Percentiles rank a stretch among this genome's conserved stretches.
Evolutionary conservation across 2,113 vertebrate genomes (phyloP).

Genomic region (Pardalotus punctatus): DNA sequence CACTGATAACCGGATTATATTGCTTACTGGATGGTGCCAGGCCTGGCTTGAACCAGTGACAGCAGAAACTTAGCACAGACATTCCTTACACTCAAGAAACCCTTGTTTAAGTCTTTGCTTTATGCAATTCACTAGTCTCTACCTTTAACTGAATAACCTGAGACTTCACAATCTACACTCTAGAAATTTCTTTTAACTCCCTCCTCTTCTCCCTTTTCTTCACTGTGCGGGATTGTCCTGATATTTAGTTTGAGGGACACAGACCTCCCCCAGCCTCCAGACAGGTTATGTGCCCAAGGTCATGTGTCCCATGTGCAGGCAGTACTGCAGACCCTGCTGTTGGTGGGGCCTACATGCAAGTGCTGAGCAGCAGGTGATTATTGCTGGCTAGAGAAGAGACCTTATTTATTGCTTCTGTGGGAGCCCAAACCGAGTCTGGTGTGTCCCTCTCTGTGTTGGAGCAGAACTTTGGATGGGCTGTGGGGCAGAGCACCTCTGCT

Average conservation of each 20-base stretch:
- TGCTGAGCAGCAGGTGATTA: neutral
- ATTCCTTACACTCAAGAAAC: neutral
- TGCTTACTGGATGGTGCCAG: neutral
- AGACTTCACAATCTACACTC: neutral
- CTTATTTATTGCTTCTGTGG: neutral
- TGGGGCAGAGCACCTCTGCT: neutral
- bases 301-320: rapidly evolving
- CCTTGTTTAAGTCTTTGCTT: neutral
- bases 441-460: neutral
- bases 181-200: neutral
- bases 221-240: neutral
- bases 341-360: rapidly evolving
- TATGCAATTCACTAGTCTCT: neutral
- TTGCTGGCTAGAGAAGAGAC: neutral
- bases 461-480: neutral
- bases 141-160: neutral
- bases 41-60: neutral
- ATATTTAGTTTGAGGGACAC: neutral
- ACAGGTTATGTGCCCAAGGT: neutral
- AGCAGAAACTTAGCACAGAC: neutral
- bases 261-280: neutral
- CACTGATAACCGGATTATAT: neutral
- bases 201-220: neutral
- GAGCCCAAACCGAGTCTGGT: neutral
- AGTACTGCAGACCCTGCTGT: neutral